Evolutionary conservation across 1,140 invertebrate species (phyloP).

Genomic region (Lamellibrachia luymesi): DNA sequence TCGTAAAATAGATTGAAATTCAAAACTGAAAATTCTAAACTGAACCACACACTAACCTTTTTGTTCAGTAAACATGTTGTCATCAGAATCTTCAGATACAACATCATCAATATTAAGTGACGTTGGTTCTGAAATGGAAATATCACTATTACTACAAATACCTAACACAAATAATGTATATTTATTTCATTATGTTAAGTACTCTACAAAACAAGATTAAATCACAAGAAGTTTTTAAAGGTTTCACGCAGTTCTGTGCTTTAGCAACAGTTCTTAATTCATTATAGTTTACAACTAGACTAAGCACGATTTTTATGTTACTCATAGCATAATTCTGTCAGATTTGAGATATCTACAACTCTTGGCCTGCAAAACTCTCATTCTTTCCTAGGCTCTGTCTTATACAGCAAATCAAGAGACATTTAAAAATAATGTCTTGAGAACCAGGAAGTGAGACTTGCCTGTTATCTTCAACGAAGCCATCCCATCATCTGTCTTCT

Average conservation of each 20-base stretch:
- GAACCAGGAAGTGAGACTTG: neutral
- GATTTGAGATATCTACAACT: too few relatives aligned
- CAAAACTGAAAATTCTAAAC: neutral
- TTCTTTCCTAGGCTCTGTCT: neutral
- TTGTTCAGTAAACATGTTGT: neutral
- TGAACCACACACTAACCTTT: neutral
- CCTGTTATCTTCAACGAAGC: constrained; percentile 20
- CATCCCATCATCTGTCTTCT: constrained; percentile 16
- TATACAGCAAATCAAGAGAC: neutral
- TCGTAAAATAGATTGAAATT: neutral
- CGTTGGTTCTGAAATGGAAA: constrained; percentile 20
- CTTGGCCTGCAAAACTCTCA: too few relatives aligned
- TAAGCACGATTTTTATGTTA: neutral
- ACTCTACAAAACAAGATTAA: neutral
- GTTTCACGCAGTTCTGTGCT: neutral
- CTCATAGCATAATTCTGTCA: neutral
- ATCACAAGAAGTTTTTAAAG: neutral
- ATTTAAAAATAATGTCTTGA: neutral
- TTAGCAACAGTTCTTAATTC: neutral
- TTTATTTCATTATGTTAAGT: neutral
- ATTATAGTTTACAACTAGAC: neutral
- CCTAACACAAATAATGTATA: neutral
- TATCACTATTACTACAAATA: neutral
- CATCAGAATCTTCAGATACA: constrained; percentile 24
- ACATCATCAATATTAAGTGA: constrained; percentile 26